phyloP scores from a whole-genome alignment of 2,113 vertebrate species.

The Fregata magnificens region DNA sequence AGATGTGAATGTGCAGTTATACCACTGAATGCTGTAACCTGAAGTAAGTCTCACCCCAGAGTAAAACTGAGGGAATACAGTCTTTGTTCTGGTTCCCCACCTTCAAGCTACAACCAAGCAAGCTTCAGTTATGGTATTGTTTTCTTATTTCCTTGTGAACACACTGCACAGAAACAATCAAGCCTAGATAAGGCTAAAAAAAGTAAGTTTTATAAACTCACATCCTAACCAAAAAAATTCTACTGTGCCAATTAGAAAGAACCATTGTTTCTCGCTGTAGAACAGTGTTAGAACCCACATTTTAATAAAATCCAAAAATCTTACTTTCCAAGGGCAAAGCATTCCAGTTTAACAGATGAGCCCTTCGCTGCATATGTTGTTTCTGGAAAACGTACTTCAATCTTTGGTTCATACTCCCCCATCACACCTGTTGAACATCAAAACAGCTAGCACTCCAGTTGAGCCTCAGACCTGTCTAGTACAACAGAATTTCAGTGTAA shows the following conservation, averaged over 20 bases:
- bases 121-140: fast-evolving
- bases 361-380: slow-evolving; percentile 77
- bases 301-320: slow-evolving; percentile 25
- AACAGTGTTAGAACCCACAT: neutral
- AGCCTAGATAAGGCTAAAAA: neutral
- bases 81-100: neutral
- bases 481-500: neutral
- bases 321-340: slow-evolving; percentile 95
- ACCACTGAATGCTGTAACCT: neutral
- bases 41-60: neutral
- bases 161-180: neutral
- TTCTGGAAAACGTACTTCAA: slow-evolving; percentile 87
- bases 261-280: neutral
- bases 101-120: neutral
- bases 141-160: neutral
- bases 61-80: neutral
- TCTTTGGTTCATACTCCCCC: slow-evolving; percentile 94
- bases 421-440: slow-evolving; percentile 82
- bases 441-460: slow-evolving; percentile 65
- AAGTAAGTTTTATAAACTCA: neutral
- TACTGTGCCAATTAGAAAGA: neutral
- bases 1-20: neutral
- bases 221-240: neutral
- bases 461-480: neutral
- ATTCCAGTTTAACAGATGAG: slow-evolving; percentile 87